Conservation (phyloP, 2,888 invertebrate species). For the Electrophaes corylata region DNA sequence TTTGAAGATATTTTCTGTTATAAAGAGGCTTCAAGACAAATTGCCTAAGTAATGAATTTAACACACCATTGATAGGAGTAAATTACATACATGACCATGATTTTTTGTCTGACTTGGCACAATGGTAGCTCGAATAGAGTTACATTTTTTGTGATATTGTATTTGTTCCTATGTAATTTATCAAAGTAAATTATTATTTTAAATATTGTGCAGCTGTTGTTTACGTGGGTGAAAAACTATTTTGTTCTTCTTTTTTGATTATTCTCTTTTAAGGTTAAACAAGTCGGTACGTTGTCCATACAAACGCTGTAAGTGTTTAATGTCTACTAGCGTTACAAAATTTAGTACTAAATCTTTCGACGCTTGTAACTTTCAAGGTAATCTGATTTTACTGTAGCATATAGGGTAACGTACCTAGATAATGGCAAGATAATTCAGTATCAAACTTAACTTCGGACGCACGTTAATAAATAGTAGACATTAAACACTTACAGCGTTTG, state of each 20-base stretch:
- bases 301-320: too few species aligned
- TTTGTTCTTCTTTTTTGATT: not conserved
- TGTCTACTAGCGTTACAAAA: too few species aligned
- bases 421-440: too few species aligned
- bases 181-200: constrained; percentile 7
- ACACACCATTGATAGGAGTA: constrained; percentile 23
- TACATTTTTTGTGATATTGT: constrained; percentile 4
- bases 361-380: too few species aligned
- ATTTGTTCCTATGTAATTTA: constrained; percentile 4
- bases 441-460: too few species aligned
- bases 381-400: too few species aligned
- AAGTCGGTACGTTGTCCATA: too few species aligned
- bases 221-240: not conserved
- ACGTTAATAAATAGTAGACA: too few species aligned
- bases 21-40: constrained; percentile 3
- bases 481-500: too few species aligned
- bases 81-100: constrained; percentile 29
- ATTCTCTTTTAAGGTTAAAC: too few species aligned
- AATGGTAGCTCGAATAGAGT: constrained; percentile 8
- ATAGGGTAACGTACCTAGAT: too few species aligned
- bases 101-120: constrained; percentile 17
- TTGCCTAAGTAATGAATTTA: constrained; percentile 15
- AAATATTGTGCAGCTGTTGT: not conserved
- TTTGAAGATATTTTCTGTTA: constrained; percentile 16
- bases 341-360: too few species aligned